Evolutionary conservation across 2,797 vertebrate species (phyloP).

Genomic region (Bothrops alternatus): DNA sequence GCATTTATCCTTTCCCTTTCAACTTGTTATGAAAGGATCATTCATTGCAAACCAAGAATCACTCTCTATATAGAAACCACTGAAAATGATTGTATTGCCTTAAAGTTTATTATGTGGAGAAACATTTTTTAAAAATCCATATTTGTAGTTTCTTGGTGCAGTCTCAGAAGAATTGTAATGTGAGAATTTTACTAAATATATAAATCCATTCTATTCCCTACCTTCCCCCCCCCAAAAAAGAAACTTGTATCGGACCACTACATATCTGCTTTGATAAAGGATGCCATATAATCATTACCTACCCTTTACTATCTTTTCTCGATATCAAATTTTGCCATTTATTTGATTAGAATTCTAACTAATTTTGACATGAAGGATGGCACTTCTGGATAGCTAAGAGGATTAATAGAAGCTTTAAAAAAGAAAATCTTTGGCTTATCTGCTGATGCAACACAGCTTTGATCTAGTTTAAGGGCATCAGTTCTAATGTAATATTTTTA

Average conservation of each 20-base stretch:
- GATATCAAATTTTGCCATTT: constrained; percentile 11
- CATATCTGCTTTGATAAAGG: neutral
- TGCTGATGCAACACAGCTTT: constrained; percentile 39
- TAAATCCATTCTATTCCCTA: neutral
- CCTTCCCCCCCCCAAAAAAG: neutral
- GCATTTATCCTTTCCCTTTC: neutral
- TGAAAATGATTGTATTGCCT: neutral
- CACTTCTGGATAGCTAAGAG: constrained; percentile 23
- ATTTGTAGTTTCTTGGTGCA: neutral
- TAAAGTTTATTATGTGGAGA: neutral
- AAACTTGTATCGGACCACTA: neutral
- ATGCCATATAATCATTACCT: constrained; percentile 24
- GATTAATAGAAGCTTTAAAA: constrained; percentile 3
- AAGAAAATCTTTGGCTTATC: constrained; percentile 17
- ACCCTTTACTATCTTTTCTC: neutral
- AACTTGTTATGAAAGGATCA: neutral
- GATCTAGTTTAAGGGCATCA: constrained; percentile 35
- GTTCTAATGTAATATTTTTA: neutral
- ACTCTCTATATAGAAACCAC: neutral
- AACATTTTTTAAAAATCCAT: neutral
- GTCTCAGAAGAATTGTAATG: neutral
- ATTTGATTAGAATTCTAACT: constrained; percentile 27
- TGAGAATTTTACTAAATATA: neutral
- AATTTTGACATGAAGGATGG: constrained; percentile 29
- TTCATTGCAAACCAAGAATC: neutral